Evolutionary conservation across 1,140 invertebrate genomes (phyloP), one percentile per base, ranked within the genome.

Genomic region (Caenorhabditis elegans): DNA sequence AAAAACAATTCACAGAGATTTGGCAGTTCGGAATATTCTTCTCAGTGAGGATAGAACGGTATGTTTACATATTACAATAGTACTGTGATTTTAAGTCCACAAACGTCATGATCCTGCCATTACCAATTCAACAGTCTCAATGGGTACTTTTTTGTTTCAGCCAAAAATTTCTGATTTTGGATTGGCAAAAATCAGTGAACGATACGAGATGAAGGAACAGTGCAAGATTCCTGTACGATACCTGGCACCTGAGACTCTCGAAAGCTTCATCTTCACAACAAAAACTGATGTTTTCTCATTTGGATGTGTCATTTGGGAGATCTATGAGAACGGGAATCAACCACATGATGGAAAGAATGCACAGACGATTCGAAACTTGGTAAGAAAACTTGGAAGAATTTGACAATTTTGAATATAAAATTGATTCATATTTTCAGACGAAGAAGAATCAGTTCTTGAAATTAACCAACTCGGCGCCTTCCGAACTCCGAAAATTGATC

Each of bases 141-240:
- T 36, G 10, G 2, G 11, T 19, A 26, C 26, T 78, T 26, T 13
- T 31, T n/a, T n/a, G 6, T 51, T 34, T 43, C 51, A 70, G 34
- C 34, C 34, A n/a, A 83, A 83, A 77, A 39, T 83, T 1, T 70
- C 76, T 8, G 82, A 83, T 47, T 83, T 83, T 36, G 82, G 82
- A 26, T 65, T 83, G 79, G 43, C 79, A 0, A 46, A 34, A 39
- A 36, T 46, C 1, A 43, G 36, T 13, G 55, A 79, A 22, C 55
- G 31, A 51, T 53, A 79, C 39, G 78, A 79, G 39, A 51, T 78
- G 77, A 70, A 24, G 22, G 60, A 70, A 8, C 34, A 70, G 17
- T 70, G 60, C 34, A 70, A 39, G 34, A 70, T 70, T 39, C 60
- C 60, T 3, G 60, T 70, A n/a, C 31, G 60, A 11, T 70, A 70